These are phyloP conservation scores for Platichthys flesus DNA, from an alignment of 2,113 vertebrate species.

Conservation along the genomic window DNA sequence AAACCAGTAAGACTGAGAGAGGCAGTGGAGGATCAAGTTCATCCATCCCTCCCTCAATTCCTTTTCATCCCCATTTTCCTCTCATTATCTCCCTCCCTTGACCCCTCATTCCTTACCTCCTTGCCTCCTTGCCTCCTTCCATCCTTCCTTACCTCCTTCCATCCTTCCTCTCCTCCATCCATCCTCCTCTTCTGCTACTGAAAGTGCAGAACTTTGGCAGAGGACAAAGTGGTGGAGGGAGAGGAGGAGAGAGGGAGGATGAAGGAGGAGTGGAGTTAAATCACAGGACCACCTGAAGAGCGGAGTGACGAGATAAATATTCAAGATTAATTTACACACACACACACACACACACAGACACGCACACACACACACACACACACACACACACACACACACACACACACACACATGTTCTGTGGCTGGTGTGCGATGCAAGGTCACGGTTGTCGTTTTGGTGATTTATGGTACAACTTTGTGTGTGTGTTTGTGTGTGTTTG, in stretches of 20 bases:
- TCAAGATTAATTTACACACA: conserved; percentile 41
- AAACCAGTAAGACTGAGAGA: too few species aligned
- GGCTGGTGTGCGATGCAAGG: conserved; percentile 45
- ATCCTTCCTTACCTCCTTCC: neutral
- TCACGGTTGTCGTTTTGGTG: conserved; percentile 59
- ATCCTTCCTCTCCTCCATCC: neutral
- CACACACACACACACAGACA: conserved; percentile 34
- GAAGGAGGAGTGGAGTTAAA: conserved; percentile 16
- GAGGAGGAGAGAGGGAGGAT: neutral
- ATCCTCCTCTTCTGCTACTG: neutral
- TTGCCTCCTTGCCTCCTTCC: neutral
- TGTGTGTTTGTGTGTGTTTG: conserved; percentile 30
- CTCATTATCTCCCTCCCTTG: neutral
- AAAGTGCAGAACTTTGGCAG: neutral
- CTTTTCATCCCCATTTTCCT: too few species aligned
- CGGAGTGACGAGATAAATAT: conserved; percentile 55
- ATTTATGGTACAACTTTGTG: conserved; percentile 50
- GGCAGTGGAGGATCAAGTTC: too few species aligned
- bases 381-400: conserved; percentile 34
- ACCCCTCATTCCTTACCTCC: neutral
- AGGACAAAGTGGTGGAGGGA: too few species aligned
- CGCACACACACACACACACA: conserved; percentile 31
- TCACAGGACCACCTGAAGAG: conserved; percentile 66
- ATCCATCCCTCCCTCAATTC: too few species aligned
- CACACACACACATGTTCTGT: conserved; percentile 43